These are phyloP conservation scores for Stercorarius parasiticus DNA, from an alignment of 2,113 vertebrate genomes.

Conservation along the genomic window DNA sequence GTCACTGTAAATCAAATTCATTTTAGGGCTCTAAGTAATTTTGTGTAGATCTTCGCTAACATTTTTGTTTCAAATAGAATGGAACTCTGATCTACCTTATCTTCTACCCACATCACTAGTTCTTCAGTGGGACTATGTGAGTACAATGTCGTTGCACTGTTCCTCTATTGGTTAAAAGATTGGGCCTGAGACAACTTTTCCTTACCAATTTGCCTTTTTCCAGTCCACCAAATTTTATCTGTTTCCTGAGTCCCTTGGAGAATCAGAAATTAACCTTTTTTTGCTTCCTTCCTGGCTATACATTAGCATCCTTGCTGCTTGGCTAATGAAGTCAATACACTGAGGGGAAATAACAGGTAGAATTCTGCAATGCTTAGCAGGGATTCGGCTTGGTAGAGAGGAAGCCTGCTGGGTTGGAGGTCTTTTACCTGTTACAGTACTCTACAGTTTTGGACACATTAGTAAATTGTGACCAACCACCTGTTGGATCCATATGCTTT, in stretches of 20 bases:
- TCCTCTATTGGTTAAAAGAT: background rate
- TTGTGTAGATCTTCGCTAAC: background rate
- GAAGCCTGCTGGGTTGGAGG: background rate
- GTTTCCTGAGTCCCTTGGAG: background rate
- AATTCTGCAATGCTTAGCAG: background rate
- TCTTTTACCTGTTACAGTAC: background rate
- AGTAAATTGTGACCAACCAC: conserved; percentile 37
- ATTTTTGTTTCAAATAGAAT: background rate
- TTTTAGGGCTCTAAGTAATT: background rate
- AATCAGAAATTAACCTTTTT: conserved; percentile 1
- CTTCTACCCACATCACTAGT: background rate
- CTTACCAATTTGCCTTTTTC: background rate
- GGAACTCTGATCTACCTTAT: background rate
- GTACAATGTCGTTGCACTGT: background rate
- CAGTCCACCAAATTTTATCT: background rate
- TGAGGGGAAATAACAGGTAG: background rate
- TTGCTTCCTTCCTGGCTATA: background rate
- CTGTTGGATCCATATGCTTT: conserved; percentile 30
- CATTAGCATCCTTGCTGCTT: background rate
- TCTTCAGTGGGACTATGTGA: background rate
- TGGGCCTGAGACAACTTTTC: background rate
- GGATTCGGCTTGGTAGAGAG: background rate
- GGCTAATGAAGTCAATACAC: background rate
- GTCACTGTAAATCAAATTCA: background rate
- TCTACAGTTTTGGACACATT: background rate